Conservation (phyloP, 2,888 invertebrate species). For the Lysandra bellargus region DNA sequence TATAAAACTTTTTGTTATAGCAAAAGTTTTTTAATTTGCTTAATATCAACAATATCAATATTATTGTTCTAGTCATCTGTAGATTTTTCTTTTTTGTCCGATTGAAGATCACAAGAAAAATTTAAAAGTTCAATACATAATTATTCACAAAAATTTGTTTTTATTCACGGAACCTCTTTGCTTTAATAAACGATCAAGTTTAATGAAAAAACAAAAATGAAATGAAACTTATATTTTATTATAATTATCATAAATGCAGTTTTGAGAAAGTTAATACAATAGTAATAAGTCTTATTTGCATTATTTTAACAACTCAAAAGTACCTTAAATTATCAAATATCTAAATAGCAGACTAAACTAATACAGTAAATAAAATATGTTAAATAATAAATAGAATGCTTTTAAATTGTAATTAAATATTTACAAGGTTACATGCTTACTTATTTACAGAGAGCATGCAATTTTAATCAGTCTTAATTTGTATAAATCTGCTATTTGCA, state of each 20-base stretch:
- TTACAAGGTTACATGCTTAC: conserved; percentile 42
- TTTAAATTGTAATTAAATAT: conserved; percentile 34
- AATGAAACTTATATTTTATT: conserved; percentile 44
- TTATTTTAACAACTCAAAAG: conserved; percentile 31
- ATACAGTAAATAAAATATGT: conserved; percentile 29
- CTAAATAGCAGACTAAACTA: conserved; percentile 13
- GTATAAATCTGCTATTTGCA: conserved; percentile 5
- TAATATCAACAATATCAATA: conserved; percentile 7
- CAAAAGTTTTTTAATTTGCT: neutral
- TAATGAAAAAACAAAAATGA: neutral
- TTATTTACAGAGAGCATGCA: conserved; percentile 43
- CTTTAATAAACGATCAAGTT: neutral
- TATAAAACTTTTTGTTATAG: neutral
- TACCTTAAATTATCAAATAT: conserved; percentile 19
- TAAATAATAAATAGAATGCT: conserved; percentile 41
- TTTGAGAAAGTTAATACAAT: conserved; percentile 60
- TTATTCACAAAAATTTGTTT: neutral
- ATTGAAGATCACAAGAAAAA: neutral
- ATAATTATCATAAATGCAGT: conserved; percentile 67
- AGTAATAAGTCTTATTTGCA: conserved; percentile 49
- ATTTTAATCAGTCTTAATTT: conserved; percentile 46
- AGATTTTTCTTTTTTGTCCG: neutral
- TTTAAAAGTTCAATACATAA: neutral
- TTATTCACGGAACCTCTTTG: neutral
- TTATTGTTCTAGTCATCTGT: conserved; percentile 11